Percentiles rank a stretch among this genome's conserved stretches.
These are phyloP conservation scores for Taeniopygia guttata DNA, from an alignment of 2,797 vertebrate species.

Conservation along the genomic window DNA sequence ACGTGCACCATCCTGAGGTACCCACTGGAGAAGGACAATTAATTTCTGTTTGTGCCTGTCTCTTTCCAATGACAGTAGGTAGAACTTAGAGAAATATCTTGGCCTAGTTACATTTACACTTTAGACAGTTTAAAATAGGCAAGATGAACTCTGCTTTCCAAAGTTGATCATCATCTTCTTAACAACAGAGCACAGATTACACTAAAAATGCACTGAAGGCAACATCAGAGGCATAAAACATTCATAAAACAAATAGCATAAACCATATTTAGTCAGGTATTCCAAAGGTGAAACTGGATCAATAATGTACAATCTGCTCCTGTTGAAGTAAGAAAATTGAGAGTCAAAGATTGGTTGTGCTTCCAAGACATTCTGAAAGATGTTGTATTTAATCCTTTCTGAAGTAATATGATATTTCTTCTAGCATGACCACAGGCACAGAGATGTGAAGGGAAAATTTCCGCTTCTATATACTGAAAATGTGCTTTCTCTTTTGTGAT, in stretches of 20 bases:
- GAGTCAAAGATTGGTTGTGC: neutral
- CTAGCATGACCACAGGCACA: neutral
- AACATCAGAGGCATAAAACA: neutral
- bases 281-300: neutral
- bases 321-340: neutral
- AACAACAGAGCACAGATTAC: neutral
- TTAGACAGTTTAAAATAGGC: neutral
- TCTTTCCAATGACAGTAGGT: neutral
- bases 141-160: neutral
- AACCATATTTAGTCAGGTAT: neutral
- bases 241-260: neutral
- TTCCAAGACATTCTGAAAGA: neutral
- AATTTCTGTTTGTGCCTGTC: neutral
- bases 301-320: neutral
- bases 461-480: neutral
- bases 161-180: neutral
- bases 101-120: neutral
- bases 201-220: neutral
- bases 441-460: neutral
- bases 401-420: neutral
- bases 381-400: neutral
- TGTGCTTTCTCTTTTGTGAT: neutral
- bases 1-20: neutral
- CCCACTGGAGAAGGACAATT: neutral
- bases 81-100: neutral